Base-by-base conservation (phyloP, 2,888 invertebrate genomes). In the Apotomis betuletana region DNA sequence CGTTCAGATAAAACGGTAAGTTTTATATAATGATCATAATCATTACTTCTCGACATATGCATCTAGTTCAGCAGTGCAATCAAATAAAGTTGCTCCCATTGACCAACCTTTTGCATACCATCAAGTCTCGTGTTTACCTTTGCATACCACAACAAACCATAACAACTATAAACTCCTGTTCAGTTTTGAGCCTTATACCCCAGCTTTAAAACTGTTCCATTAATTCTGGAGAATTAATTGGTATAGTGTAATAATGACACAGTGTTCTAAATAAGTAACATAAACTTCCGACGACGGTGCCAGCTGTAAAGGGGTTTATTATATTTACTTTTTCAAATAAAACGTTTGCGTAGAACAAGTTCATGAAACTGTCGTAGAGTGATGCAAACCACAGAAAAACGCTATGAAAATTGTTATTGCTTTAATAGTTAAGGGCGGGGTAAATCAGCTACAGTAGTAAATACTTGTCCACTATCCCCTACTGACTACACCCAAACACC, bases 191-290 rank as follows among this genome's bases (percentile, higher is more conserved):
- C 61, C 57, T 57, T 67, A 13, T 3, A n/a, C 12, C 51, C 6
- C 49, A 1, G 41, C 3, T 15, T 62, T 41, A 52, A 44, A 57
- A n/a, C 41, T 49, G n/a, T 15, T 12, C 57, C 27, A 52, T 12
- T 44, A 13, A 51, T n/a, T 44, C 12, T 13, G 4, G 13, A 41
- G 8, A 15, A 46, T 51, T 71, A 36, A 46, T 52, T 60, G 46
- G 64, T 65, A 55, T 61, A 67, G 44, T 52, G 71, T 61, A 71
- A 71, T 71, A 71, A 71, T 71, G 71, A 67, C 71, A 67, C 57
- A 67, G 67, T 71, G 71, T 67, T 67, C 71, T 71, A 57, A 71
- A 71, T 71, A 67, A 71, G 61, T 67, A 71, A 67, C 67, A 67
- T 15, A 60, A 59, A 60, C 59, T 52, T 60, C 52, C 59, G 41